Percentiles rank a stretch among this genome's conserved stretches.
Conservation (phyloP, 2,797 vertebrate species). For the Coreius guichenoti region DNA sequence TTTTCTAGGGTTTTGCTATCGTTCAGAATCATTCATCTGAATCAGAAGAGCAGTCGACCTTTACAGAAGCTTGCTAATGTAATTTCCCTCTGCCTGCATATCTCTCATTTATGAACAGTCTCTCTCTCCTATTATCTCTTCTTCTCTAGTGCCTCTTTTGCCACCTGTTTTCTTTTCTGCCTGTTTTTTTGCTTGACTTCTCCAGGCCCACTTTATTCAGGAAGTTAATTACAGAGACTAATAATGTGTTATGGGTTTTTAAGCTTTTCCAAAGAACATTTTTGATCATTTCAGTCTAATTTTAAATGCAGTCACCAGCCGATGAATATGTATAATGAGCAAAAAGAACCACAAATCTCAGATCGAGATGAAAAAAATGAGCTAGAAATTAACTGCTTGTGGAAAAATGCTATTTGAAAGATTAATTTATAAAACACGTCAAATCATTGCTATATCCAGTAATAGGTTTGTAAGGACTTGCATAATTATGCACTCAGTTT, state of each 20-base stretch:
- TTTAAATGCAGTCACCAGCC: slow-evolving; percentile 57
- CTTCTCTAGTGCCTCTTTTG: slow-evolving; percentile 20
- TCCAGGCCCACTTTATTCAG: slow-evolving; percentile 41
- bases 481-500: neutral
- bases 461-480: slow-evolving; percentile 7
- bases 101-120: slow-evolving; percentile 45
- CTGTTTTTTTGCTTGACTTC: slow-evolving; percentile 56
- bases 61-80: slow-evolving; percentile 62
- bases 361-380: slow-evolving; percentile 45
- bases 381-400: neutral
- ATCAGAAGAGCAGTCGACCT: slow-evolving; percentile 53
- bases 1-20: slow-evolving; percentile 36
- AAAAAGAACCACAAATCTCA: slow-evolving; percentile 37
- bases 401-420: slow-evolving; percentile 21
- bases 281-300: slow-evolving; percentile 70
- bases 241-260: slow-evolving; percentile 67
- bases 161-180: slow-evolving; percentile 40
- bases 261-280: slow-evolving; percentile 62
- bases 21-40: slow-evolving; percentile 56
- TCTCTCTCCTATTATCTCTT: slow-evolving; percentile 20
- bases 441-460: neutral
- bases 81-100: slow-evolving; percentile 57
- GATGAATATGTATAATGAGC: slow-evolving; percentile 61
- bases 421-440: slow-evolving; percentile 14
- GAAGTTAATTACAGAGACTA: slow-evolving; percentile 69